A percentile compares a stretch with the other conserved stretches of the same genome.
These are phyloP conservation scores for Spodoptera frugiperda DNA, from an alignment of 1,140 invertebrate species.

Conservation along the genomic window DNA sequence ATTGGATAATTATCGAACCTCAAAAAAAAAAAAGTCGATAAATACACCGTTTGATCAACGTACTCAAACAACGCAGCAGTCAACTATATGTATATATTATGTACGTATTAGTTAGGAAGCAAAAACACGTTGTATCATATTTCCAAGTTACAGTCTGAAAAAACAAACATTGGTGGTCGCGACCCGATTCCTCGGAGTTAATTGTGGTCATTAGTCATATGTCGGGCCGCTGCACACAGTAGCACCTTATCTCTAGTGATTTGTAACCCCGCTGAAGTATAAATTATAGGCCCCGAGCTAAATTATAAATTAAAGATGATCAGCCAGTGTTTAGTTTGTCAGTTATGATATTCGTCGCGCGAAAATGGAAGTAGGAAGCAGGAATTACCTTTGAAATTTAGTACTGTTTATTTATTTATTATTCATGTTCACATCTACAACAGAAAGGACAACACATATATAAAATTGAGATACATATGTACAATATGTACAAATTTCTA, in stretches of 20 bases:
- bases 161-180: conserved; percentile 57
- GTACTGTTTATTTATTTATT: too few relatives aligned
- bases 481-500: too few relatives aligned
- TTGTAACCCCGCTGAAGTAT: conserved; percentile 62
- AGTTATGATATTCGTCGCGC: not conserved
- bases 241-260: conserved; percentile 65
- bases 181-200: conserved; percentile 59
- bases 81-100: too few relatives aligned
- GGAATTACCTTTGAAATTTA: too few relatives aligned
- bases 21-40: too few relatives aligned
- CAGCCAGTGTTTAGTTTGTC: conserved; percentile 5
- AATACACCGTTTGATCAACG: too few relatives aligned
- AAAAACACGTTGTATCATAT: conserved; percentile 28
- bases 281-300: conserved; percentile 56
- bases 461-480: too few relatives aligned
- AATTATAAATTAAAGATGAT: conserved; percentile 50
- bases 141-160: conserved; percentile 50
- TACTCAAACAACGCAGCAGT: too few relatives aligned
- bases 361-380: too few relatives aligned
- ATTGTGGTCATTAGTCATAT: conserved; percentile 66
- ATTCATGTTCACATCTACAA: too few relatives aligned
- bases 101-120: not conserved
- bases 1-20: too few relatives aligned
- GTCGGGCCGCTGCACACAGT: conserved; percentile 50
- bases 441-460: too few relatives aligned